A percentile compares a stretch with the other conserved stretches of the same genome.
phyloP scores from a whole-genome alignment of 1,140 invertebrate species.

The Eurosta solidaginis region DNA sequence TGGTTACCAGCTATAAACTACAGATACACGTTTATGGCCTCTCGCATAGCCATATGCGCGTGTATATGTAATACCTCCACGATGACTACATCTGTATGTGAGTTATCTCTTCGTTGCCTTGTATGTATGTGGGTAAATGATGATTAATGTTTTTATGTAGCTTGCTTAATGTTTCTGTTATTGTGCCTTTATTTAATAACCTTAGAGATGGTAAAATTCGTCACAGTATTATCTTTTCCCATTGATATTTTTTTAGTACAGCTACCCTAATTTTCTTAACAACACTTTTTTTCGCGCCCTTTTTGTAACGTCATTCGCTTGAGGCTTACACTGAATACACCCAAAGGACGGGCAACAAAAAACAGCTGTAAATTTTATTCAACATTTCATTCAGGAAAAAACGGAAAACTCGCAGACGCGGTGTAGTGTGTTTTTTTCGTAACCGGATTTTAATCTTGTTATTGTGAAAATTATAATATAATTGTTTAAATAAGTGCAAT shows the following conservation, averaged over 20 bases:
- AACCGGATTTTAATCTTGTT: neutral
- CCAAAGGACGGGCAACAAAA: neutral
- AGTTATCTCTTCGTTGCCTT: too few relatives aligned
- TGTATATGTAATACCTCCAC: too few relatives aligned
- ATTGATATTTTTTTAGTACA: neutral
- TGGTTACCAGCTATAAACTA: too few relatives aligned
- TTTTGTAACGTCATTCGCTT: neutral
- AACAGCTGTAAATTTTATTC: conserved; percentile 17
- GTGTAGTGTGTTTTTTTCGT: neutral
- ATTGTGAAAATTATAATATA: neutral
- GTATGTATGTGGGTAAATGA: too few relatives aligned
- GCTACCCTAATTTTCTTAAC: neutral
- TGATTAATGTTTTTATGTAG: too few relatives aligned
- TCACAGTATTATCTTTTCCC: too few relatives aligned
- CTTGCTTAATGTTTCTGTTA: too few relatives aligned
- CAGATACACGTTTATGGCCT: too few relatives aligned
- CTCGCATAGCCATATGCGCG: too few relatives aligned
- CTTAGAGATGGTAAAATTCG: too few relatives aligned
- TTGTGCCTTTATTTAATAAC: too few relatives aligned
- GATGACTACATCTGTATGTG: too few relatives aligned
- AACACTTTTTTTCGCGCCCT: neutral
- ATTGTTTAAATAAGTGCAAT: neutral
- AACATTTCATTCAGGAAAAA: neutral
- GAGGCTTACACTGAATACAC: neutral
- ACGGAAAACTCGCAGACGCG: neutral